phyloP scores from a whole-genome alignment of 2,888 invertebrate species.

The Spodoptera exigua region DNA sequence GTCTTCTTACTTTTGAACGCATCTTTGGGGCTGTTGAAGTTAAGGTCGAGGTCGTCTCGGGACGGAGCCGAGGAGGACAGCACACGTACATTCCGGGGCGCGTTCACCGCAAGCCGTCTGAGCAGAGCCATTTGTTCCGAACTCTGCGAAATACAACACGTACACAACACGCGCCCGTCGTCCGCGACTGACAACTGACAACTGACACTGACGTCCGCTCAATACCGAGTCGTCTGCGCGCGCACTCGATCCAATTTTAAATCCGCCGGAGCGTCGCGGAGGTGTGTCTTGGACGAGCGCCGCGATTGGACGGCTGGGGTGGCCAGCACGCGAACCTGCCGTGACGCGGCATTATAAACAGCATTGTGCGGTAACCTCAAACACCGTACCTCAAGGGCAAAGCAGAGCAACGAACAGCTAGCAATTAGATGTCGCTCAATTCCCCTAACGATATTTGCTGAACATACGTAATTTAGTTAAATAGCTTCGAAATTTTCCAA shows the following conservation, averaged over 20 bases:
- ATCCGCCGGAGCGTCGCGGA: slow-evolving; percentile 71
- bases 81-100: slow-evolving; percentile 76
- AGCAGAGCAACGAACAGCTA: slow-evolving; percentile 21
- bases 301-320: slow-evolving; percentile 72
- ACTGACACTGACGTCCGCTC: slow-evolving; percentile 81
- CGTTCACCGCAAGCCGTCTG: slow-evolving; percentile 79
- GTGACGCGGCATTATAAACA: slow-evolving; percentile 52
- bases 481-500: not conserved
- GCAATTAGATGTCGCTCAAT: slow-evolving; percentile 2
- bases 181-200: slow-evolving; percentile 75
- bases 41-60: slow-evolving; percentile 93
- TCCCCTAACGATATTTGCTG: slow-evolving; percentile 1
- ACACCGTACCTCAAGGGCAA: slow-evolving; percentile 54
- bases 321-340: slow-evolving; percentile 60
- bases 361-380: slow-evolving; percentile 52
- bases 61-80: slow-evolving; percentile 71
- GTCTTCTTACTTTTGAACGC: slow-evolving; percentile 99
- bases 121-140: slow-evolving; percentile 84
- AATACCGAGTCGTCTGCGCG: slow-evolving; percentile 81
- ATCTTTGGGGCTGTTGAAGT: slow-evolving; percentile 96
- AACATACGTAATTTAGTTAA: not conserved
- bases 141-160: slow-evolving; percentile 73
- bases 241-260: slow-evolving; percentile 86
- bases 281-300: slow-evolving; percentile 79
- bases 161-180: slow-evolving; percentile 77